Percentiles rank a stretch among this genome's conserved stretches.
Conservation (phyloP, 2,113 vertebrate genomes). For the Genyomyrus donnyi region DNA sequence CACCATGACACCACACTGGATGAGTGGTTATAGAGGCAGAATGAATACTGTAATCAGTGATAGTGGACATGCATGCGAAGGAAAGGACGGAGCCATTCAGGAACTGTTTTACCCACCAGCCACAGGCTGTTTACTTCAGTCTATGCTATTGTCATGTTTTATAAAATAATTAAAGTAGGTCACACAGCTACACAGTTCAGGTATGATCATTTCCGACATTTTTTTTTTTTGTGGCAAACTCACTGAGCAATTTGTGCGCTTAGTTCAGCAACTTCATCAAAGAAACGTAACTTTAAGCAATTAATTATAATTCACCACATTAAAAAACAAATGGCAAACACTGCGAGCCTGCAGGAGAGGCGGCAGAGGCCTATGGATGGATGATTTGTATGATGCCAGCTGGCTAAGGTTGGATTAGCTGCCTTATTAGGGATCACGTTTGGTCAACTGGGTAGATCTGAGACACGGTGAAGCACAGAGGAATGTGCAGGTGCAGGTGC, state of each 20-base stretch:
- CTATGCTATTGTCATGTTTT: too few relatives aligned
- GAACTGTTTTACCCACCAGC: too few relatives aligned
- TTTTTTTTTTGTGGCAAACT: not conserved
- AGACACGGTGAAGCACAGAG: not conserved
- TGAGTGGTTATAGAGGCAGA: not conserved
- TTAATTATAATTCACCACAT: not conserved
- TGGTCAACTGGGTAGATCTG: not conserved
- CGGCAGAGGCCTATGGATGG: not conserved
- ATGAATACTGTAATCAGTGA: not conserved
- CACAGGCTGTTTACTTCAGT: too few relatives aligned
- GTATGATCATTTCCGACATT: not conserved
- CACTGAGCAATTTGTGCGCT: not conserved
- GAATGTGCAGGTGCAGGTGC: not conserved
- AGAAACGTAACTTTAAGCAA: not conserved
- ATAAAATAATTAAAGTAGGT: not conserved
- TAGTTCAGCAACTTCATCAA: not conserved
- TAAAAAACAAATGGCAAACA: not conserved
- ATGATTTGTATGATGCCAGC: not conserved
- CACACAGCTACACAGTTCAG: not conserved
- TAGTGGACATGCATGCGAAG: too few relatives aligned
- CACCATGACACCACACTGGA: not conserved
- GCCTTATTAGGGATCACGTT: not conserved
- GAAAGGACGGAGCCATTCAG: too few relatives aligned
- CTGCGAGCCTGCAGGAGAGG: not conserved
- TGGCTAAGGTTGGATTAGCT: not conserved